Evolutionary conservation across 2,888 invertebrate species (phyloP).

Genomic region (Subacronicta megacephala): DNA sequence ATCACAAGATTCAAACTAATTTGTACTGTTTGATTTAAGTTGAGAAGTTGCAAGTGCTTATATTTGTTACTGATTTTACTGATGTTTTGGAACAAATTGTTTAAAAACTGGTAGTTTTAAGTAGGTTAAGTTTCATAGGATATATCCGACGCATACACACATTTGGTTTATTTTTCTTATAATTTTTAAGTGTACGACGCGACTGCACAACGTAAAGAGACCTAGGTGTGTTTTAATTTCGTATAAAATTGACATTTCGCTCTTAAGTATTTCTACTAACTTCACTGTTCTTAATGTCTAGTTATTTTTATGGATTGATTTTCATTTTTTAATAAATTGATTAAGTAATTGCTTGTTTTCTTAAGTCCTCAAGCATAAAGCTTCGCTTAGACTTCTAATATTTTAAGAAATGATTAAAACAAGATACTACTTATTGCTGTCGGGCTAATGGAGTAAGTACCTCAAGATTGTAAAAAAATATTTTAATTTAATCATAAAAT

Average conservation of each 20-base stretch:
- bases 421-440: too few species aligned
- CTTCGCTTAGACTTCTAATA: too few species aligned
- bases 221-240: slow-evolving; percentile 70
- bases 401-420: too few species aligned
- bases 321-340: slow-evolving; percentile 85
- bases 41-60: slow-evolving; percentile 63
- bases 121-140: slow-evolving; percentile 67
- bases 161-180: slow-evolving; percentile 63
- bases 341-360: slow-evolving; percentile 63
- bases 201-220: slow-evolving; percentile 61
- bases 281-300: slow-evolving; percentile 75
- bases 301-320: slow-evolving; percentile 86
- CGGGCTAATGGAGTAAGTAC: too few species aligned
- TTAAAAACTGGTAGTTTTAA: slow-evolving; percentile 67
- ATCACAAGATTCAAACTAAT: slow-evolving; percentile 76
- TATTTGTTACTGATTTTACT: slow-evolving; percentile 78
- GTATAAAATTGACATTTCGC: slow-evolving; percentile 78
- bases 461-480: neutral
- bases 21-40: slow-evolving; percentile 56
- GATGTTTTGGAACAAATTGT: slow-evolving; percentile 80
- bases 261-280: slow-evolving; percentile 76
- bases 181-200: slow-evolving; percentile 54
- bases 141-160: slow-evolving; percentile 66
- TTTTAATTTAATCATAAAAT: neutral
- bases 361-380: slow-evolving; percentile 6